These are phyloP conservation scores for Noctua pronuba DNA, from an alignment of 2,888 invertebrate genomes.

Conservation along the genomic window DNA sequence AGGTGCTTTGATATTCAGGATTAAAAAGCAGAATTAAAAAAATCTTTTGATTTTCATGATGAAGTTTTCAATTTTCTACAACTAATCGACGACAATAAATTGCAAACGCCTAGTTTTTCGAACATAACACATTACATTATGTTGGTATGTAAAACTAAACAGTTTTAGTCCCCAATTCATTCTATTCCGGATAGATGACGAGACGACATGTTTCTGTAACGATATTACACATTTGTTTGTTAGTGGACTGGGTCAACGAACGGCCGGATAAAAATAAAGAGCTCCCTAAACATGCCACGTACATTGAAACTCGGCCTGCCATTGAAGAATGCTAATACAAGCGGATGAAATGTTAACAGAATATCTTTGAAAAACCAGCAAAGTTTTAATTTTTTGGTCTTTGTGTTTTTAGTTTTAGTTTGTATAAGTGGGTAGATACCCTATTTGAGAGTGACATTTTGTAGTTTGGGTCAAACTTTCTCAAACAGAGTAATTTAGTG, in stretches of 20 bases:
- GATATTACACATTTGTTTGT: slow-evolving; percentile 67
- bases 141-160: slow-evolving; percentile 13
- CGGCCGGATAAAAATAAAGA: slow-evolving; percentile 81
- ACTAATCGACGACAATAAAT: neutral
- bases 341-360: slow-evolving; percentile 22
- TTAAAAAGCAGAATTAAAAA: neutral
- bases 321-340: slow-evolving; percentile 47
- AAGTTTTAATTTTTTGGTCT: neutral
- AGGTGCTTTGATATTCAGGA: neutral
- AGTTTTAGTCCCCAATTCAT: slow-evolving; percentile 23
- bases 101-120: neutral
- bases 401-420: too few relatives aligned
- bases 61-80: slow-evolving; percentile 1
- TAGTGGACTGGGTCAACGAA: slow-evolving; percentile 74
- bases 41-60: neutral
- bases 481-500: neutral
- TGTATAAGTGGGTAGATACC: too few relatives aligned
- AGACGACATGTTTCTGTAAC: slow-evolving; percentile 59
- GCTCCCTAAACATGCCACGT: slow-evolving; percentile 75
- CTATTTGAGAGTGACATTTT: neutral
- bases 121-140: neutral
- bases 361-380: slow-evolving; percentile 13
- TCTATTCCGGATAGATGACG: slow-evolving; percentile 45
- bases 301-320: slow-evolving; percentile 54
- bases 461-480: neutral